phyloP scores from a whole-genome alignment of 2,888 invertebrate genomes.

The Stratiomys singularior region DNA sequence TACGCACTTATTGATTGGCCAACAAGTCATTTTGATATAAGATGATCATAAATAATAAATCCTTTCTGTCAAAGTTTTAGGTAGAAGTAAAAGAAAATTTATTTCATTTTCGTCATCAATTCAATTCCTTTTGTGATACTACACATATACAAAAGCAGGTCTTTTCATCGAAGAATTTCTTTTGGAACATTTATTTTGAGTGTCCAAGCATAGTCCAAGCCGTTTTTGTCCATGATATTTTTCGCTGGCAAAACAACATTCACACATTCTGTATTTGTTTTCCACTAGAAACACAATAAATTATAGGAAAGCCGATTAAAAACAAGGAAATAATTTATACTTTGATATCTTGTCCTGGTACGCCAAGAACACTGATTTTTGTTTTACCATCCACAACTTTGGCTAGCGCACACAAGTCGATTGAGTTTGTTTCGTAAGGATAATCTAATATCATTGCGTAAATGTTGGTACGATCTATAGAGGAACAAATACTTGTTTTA shows the following conservation, averaged over 20 bases:
- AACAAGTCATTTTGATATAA: too few species aligned
- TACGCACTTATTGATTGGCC: too few species aligned
- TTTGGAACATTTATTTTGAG: slow-evolving; percentile 59
- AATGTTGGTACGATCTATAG: slow-evolving; percentile 59
- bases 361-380: slow-evolving; percentile 69
- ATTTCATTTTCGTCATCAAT: not conserved
- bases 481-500: not conserved
- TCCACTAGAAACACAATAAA: slow-evolving; percentile 57
- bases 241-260: slow-evolving; percentile 62
- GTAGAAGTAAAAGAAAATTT: too few species aligned
- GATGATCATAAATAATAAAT: too few species aligned
- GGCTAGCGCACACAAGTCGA: slow-evolving; percentile 66
- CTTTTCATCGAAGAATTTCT: not conserved
- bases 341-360: slow-evolving; percentile 58
- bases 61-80: too few species aligned
- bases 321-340: slow-evolving; percentile 50
- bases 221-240: slow-evolving; percentile 60
- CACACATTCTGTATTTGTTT: slow-evolving; percentile 55
- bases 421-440: slow-evolving; percentile 71
- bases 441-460: slow-evolving; percentile 78
- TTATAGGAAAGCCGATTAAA: not conserved
- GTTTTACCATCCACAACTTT: slow-evolving; percentile 57
- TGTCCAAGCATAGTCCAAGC: slow-evolving; percentile 62
- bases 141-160: too few species aligned
- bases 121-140: too few species aligned